Evolutionary conservation across 1,140 invertebrate genomes (phyloP), one percentile per base, ranked within the genome.

Genomic region (Eciton burchellii): DNA sequence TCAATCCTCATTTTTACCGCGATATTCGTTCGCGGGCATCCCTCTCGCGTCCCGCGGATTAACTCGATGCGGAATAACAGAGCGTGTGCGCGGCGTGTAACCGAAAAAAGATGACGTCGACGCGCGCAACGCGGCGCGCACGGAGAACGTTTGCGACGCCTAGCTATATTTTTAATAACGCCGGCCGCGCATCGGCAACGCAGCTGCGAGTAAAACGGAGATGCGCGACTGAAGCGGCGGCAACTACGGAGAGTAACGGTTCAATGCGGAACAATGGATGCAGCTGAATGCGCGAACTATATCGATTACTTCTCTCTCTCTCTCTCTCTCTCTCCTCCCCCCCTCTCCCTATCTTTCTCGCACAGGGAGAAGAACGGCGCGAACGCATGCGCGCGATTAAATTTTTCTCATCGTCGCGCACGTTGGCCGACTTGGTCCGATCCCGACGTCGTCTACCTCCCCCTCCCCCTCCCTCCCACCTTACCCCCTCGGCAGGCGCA

Each of bases 101-200:
- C 49, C 45, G 35, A 45, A 68, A 66, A 77, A 56, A 77, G 16
- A 79, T 66, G 21, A 79, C 6, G 47, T 19, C 47, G 47, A 26
- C 12, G 47, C 35, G 19, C n/a, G n/a, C 35, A 35, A 35, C 35
- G 35, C 21, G 49, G 49, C 16, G 65, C 21, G 21, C 35, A 41
- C 43, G 62, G 74, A 79, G 45, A 77, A 77, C 24, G 56, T 68
- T 68, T 52, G 62, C 63, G 26, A 56, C 3, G 74, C 16, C 16
- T 79, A 29, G 35, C 49, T 65, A 70, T 68, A 63, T 79, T 79
- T 79, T 79, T 79, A 79, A 79, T 79, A 79, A 79, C 74, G 35
- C 26, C 35, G 72, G n/a, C 72, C 65, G 49, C 35, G 35, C 65
- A 76, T 43, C 63, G 74, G 35, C 54, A 56, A 70, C 74, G 74